Evolutionary conservation across 1,140 invertebrate genomes (phyloP).

Genomic region (Bombus terrestris): DNA sequence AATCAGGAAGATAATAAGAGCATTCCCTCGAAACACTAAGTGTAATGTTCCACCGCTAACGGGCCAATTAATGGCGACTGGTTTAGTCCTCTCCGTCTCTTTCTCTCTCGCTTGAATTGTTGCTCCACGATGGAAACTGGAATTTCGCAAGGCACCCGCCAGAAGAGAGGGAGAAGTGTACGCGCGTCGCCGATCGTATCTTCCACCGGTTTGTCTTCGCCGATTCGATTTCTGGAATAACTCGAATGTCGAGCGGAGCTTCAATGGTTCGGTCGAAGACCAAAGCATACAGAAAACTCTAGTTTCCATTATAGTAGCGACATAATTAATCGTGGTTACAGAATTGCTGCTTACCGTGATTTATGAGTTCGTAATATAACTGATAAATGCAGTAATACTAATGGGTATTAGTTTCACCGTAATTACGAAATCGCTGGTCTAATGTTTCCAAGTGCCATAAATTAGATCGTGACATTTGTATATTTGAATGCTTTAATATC

Average conservation of each 20-base stretch:
- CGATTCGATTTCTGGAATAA: conserved; percentile 20
- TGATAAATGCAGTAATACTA: background rate
- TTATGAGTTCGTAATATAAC: background rate
- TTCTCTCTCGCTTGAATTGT: background rate
- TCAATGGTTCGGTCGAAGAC: background rate
- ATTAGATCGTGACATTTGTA: background rate
- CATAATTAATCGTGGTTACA: background rate
- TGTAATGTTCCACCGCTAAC: conserved; percentile 1
- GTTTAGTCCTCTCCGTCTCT: conserved; percentile 15
- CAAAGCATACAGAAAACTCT: background rate
- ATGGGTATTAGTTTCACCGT: background rate
- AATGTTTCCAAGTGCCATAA: too few species aligned
- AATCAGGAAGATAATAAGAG: conserved; percentile 38
- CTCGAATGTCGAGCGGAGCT: background rate
- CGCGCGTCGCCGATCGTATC: conserved; percentile 11
- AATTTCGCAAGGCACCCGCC: conserved; percentile 28
- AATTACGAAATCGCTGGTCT: background rate
- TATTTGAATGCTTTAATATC: background rate
- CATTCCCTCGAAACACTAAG: background rate
- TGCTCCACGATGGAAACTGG: conserved; percentile 34
- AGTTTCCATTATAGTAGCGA: background rate
- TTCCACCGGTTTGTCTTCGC: conserved; percentile 23
- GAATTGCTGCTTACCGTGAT: background rate
- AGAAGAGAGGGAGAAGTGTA: background rate
- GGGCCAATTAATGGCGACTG: conserved; percentile 41